These are phyloP conservation scores for Thymelicus sylvestris DNA, from an alignment of 2,888 invertebrate species.

Conservation along the genomic window DNA sequence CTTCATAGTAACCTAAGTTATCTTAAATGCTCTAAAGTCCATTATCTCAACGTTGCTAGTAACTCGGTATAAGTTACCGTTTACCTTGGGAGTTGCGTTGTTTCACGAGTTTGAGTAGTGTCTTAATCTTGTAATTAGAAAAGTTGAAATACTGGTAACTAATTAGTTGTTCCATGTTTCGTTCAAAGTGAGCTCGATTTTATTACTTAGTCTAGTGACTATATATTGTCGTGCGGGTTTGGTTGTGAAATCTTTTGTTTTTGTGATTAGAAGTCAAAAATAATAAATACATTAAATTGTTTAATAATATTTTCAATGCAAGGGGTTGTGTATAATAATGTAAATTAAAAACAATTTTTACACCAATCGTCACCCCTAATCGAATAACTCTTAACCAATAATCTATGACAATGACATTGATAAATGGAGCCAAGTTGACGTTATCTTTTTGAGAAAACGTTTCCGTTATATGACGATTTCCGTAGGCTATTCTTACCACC, in stretches of 20 bases:
- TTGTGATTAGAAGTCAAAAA: no score
- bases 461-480: no score
- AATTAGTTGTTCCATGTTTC: slow-evolving; percentile 12
- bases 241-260: neutral
- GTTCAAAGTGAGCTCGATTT: neutral
- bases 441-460: no score
- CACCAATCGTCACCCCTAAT: no score
- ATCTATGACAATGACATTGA: no score
- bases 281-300: no score
- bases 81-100: slow-evolving; percentile 22
- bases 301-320: no score
- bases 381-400: no score
- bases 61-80: slow-evolving; percentile 14
- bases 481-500: no score
- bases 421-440: no score
- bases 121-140: slow-evolving; percentile 33
- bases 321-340: no score
- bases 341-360: no score
- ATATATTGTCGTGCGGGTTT: neutral
- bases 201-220: neutral
- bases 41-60: slow-evolving; percentile 5
- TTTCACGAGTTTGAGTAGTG: slow-evolving; percentile 27
- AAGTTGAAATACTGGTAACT: slow-evolving; percentile 33
- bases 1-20: neutral
- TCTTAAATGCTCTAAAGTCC: neutral